Percentiles rank a stretch among this genome's conserved stretches.
phyloP scores from a whole-genome alignment of 2,888 invertebrate genomes.

The Melinaea marsaeus region DNA sequence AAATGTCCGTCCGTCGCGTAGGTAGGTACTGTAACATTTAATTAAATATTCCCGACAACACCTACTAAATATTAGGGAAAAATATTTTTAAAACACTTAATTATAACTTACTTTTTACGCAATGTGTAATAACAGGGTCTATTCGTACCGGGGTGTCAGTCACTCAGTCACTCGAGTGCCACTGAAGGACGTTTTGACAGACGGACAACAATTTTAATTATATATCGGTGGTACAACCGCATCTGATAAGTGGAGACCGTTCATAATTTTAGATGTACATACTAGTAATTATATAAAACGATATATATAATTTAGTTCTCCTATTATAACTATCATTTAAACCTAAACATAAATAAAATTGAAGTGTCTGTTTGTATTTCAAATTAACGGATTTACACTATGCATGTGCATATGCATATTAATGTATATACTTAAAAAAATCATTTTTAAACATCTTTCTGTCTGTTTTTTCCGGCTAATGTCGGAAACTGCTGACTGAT shows the following conservation, averaged over 20 bases:
- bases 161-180: conserved; percentile 57
- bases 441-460: no score
- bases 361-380: no score
- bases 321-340: not conserved
- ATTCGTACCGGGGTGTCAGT: conserved; percentile 50
- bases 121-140: conserved; percentile 60
- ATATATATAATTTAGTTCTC: conserved; percentile 16
- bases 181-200: conserved; percentile 70
- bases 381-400: no score
- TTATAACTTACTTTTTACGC: conserved; percentile 39
- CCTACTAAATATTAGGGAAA: conserved; percentile 4
- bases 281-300: conserved; percentile 17
- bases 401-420: no score
- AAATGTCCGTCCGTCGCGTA: not conserved
- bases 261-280: conserved; percentile 10
- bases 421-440: no score
- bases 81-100: conserved; percentile 40
- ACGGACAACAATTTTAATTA: conserved; percentile 67
- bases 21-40: not conserved
- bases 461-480: no score
- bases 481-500: no score
- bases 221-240: conserved; percentile 44
- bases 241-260: conserved; percentile 29
- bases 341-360: not conserved
- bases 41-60: conserved; percentile 5